Conservation (phyloP, 2,797 vertebrate genomes). For the Labeo calbasu region DNA sequence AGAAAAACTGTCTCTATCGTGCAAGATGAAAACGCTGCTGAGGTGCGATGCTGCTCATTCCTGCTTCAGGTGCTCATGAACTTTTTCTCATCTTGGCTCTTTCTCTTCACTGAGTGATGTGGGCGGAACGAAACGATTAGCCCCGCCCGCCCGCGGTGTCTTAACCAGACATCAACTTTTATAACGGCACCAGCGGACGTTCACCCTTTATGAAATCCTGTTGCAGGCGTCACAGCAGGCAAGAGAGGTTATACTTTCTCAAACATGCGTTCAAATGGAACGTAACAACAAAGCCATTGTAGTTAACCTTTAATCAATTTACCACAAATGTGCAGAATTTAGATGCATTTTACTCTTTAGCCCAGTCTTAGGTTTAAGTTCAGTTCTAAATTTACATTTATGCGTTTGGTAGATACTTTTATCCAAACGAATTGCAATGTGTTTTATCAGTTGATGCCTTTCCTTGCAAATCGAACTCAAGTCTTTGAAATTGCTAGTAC, state of each 20-base stretch:
- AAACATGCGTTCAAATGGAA: neutral
- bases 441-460: neutral
- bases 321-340: neutral
- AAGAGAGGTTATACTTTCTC: neutral
- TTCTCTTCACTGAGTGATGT: neutral
- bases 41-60: neutral
- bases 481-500: neutral
- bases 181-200: neutral
- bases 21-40: neutral
- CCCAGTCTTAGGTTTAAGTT: too few species aligned
- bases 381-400: too few species aligned
- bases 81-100: constrained; percentile 6
- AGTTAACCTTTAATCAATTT: neutral
- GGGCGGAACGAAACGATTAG: neutral
- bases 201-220: neutral
- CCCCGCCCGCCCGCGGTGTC: neutral
- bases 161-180: neutral
- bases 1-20: neutral
- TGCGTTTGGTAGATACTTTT: too few species aligned
- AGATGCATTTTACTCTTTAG: neutral
- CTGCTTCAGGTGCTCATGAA: constrained; percentile 31
- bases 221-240: neutral
- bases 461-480: neutral
- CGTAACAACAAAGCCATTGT: neutral
- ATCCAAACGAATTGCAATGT: neutral